A percentile compares a stretch with the other conserved stretches of the same genome.
These are phyloP conservation scores for Mustelus asterias DNA, from an alignment of 2,113 vertebrate genomes.

Conservation along the genomic window DNA sequence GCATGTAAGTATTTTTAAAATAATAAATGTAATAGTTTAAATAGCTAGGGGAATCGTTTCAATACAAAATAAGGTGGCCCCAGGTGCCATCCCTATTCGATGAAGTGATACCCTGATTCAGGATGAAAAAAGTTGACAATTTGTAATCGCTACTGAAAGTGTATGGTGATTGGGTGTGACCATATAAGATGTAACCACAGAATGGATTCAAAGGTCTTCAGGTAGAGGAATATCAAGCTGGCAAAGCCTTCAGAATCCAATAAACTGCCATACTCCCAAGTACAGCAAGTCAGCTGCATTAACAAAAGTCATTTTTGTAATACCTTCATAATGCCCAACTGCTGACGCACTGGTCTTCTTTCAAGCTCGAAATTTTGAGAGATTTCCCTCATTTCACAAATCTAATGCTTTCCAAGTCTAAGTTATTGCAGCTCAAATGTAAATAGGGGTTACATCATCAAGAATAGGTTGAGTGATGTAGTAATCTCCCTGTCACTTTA, in stretches of 20 bases:
- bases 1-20: not conserved
- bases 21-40: not conserved
- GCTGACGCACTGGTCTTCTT: not conserved
- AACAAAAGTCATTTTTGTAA: not conserved
- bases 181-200: not conserved
- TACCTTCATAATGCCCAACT: conserved; percentile 2
- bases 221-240: not conserved
- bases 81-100: not conserved
- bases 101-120: not conserved
- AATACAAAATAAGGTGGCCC: not conserved
- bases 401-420: not conserved
- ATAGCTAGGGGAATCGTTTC: no score
- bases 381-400: not conserved
- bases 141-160: not conserved
- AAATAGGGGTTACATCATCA: not conserved
- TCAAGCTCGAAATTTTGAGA: not conserved
- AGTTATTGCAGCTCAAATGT: not conserved
- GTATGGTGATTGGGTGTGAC: not conserved
- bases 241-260: not conserved
- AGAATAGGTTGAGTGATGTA: not conserved
- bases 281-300: not conserved
- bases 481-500: not conserved
- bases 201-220: not conserved
- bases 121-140: not conserved
- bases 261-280: not conserved